Evolutionary conservation across 2,797 vertebrate species (phyloP), one percentile per base, ranked within the genome.

Genomic region (Crypturellus tataupa): DNA sequence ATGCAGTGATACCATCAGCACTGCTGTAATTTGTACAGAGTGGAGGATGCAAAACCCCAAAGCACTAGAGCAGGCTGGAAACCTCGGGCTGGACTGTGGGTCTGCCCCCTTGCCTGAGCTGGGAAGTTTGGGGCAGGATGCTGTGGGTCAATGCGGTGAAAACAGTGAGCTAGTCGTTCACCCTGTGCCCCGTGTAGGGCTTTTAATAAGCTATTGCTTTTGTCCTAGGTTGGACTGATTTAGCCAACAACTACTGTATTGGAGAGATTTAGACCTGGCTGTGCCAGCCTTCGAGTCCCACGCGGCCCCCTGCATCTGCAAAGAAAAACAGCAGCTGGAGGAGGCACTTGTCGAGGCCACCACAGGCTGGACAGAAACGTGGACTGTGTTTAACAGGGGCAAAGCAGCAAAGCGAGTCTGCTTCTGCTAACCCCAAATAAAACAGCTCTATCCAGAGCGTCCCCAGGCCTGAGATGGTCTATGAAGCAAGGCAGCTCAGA

Each of bases 11-110:
- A 93, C 20, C 65, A 93, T 91, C 92, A 72, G 72, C 92, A 59
- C 63, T 39, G 87, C 79, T 87, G 87, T 93, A 95, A 95, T 79
- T 95, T 83, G 69, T 53, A 85, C 79, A 85, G 90, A 84, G 87
- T 63, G 87, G 18, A 62, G 73, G 92, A 65, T 92, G 89, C 87
- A 94, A 94, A 94, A 91, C 89, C 40, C 11, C 4, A 85, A 94
- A 62, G 49, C 62, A 44, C 53, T 85, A 6, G 3, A 72, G 77
- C 49, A 58, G 68, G 69, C 80, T 79, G 89, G 85, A 94, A 86
- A 84, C 63, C 42, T 86, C 75, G 55, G 59, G 80, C 39, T 67
- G 82, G 40, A 37, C 19, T 4, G 9, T 31, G 51, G 20, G 27
- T 71, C 64, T 91, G 64, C 44, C 27, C 15, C 17, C 27, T 31